Conservation (phyloP, 2,797 vertebrate species). For the Sebastes baramenuke region DNA sequence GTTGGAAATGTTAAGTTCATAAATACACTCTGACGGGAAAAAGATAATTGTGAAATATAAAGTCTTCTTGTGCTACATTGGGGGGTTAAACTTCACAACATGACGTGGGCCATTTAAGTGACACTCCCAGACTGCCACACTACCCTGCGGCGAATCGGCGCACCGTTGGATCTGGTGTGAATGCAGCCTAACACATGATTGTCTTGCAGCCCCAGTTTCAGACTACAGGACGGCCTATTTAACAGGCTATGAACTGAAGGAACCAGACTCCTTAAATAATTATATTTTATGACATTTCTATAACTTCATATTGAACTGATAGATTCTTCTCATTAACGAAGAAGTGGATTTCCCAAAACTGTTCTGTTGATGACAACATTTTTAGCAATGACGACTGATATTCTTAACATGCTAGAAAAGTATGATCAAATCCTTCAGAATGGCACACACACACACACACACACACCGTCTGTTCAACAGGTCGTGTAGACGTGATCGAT, state of each 20-base stretch:
- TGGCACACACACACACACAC: neutral
- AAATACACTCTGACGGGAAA: too few relatives aligned
- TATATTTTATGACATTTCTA: neutral
- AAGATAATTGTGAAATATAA: too few relatives aligned
- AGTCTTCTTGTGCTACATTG: too few relatives aligned
- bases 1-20: too few relatives aligned
- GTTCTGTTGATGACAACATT: neutral
- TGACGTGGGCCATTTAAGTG: too few relatives aligned
- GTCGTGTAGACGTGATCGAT: slow-evolving; percentile 24
- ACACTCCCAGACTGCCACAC: too few relatives aligned
- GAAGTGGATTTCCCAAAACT: neutral
- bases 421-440: neutral
- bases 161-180: too few relatives aligned
- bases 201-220: neutral
- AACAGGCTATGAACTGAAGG: neutral
- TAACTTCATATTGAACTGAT: neutral
- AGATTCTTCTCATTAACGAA: neutral
- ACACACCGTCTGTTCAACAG: slow-evolving; percentile 1
- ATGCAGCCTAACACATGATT: too few relatives aligned
- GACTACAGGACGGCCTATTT: neutral
- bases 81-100: too few relatives aligned
- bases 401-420: neutral
- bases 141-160: too few relatives aligned
- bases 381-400: neutral
- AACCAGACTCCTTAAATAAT: neutral